phyloP scores from a whole-genome alignment of 2,888 invertebrate genomes.

The Melinaea menophilus region DNA sequence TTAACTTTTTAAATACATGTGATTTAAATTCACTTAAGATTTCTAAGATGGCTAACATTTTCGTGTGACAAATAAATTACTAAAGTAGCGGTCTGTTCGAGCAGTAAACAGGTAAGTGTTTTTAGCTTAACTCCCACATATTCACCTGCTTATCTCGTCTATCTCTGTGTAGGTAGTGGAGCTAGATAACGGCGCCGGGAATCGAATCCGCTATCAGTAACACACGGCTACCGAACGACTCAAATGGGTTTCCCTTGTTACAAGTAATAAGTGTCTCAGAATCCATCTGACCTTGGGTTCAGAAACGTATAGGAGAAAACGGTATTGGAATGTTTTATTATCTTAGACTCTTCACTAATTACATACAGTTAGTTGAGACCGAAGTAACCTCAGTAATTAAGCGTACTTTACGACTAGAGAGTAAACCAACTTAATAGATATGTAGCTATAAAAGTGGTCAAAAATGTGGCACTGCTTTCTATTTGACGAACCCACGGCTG shows the following conservation, averaged over 20 bases:
- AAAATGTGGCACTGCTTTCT: constrained; percentile 22
- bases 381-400: constrained; percentile 24
- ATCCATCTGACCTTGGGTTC: constrained; percentile 37
- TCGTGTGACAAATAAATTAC: constrained; percentile 19
- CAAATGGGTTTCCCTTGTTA: constrained; percentile 74
- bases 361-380: constrained; percentile 24
- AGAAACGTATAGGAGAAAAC: constrained; percentile 30
- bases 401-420: constrained; percentile 28
- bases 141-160: constrained; percentile 60
- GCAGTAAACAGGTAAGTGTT: constrained; percentile 23
- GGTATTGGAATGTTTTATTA: constrained; percentile 39
- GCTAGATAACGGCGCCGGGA: constrained; percentile 47
- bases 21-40: constrained; percentile 10
- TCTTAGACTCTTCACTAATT: constrained; percentile 30
- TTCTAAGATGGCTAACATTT: constrained; percentile 6
- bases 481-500: constrained; percentile 14
- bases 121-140: constrained; percentile 42
- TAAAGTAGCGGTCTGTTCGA: constrained; percentile 6
- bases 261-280: constrained; percentile 53
- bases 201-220: constrained; percentile 51
- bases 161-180: constrained; percentile 48
- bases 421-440: constrained; percentile 25
- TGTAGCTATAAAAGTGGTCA: constrained; percentile 21
- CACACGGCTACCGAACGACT: constrained; percentile 53
- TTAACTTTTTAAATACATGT: constrained; percentile 2